These are phyloP conservation scores for Labeo rohita DNA, from an alignment of 2,113 vertebrate species.

Conservation along the genomic window DNA sequence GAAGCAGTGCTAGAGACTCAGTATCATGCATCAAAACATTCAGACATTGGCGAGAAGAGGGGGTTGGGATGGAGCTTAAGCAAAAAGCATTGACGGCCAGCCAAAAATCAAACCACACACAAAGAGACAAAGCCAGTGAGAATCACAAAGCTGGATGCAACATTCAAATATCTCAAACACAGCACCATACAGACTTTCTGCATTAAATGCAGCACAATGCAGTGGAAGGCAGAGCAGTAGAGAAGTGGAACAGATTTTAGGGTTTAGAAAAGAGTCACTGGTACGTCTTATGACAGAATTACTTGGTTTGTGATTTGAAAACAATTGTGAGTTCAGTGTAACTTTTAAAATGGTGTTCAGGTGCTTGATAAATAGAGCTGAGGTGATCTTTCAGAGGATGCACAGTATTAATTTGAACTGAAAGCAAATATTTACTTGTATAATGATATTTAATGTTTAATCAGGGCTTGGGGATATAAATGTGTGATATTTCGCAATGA, in stretches of 20 bases:
- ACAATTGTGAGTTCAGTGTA: not conserved
- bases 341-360: not conserved
- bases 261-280: constrained; percentile 19
- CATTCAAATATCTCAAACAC: constrained; percentile 35
- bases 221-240: constrained; percentile 23
- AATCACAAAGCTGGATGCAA: constrained; percentile 35
- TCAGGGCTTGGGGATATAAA: not conserved
- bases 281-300: not conserved
- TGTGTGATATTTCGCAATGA: not conserved
- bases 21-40: constrained; percentile 45
- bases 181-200: constrained; percentile 12
- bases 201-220: constrained; percentile 41
- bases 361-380: not conserved
- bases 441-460: not conserved
- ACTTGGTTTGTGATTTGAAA: not conserved
- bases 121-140: constrained; percentile 32
- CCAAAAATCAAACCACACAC: constrained; percentile 34
- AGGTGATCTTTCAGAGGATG: not conserved
- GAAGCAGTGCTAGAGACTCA: not conserved
- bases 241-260: not conserved
- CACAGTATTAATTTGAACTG: not conserved
- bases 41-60: constrained; percentile 11
- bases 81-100: constrained; percentile 41
- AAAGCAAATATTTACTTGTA: constrained; percentile 5
- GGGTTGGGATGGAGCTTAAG: constrained; percentile 8